A percentile compares a stretch with the other conserved stretches of the same genome.
These are phyloP conservation scores for Leucoraja erinaceus DNA, from an alignment of 2,113 vertebrate genomes.

Conservation along the genomic window DNA sequence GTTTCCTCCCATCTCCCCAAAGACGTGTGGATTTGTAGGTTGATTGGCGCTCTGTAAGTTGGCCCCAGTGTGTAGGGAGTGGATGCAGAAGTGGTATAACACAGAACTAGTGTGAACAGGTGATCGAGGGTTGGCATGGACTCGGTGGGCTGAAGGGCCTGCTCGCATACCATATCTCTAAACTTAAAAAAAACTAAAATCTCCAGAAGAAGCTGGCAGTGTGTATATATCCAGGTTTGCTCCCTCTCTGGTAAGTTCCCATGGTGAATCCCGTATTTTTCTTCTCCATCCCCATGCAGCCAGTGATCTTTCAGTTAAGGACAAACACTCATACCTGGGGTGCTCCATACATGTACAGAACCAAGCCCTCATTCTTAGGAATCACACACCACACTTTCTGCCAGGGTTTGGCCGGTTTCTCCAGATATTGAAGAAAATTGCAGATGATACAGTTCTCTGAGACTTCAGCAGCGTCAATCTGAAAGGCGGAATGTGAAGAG, in stretches of 20 bases:
- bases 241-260: not conserved
- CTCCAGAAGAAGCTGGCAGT: not conserved
- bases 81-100: no score
- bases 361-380: slow-evolving; percentile 85
- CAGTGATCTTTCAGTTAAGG: not conserved
- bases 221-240: not conserved
- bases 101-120: no score
- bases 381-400: slow-evolving; percentile 95
- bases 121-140: no score
- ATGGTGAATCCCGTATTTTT: no score
- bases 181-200: no score
- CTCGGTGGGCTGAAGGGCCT: no score
- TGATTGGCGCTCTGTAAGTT: no score
- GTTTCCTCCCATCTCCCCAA: no score
- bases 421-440: slow-evolving; percentile 90
- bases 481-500: slow-evolving; percentile 35
- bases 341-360: slow-evolving; percentile 90
- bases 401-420: slow-evolving; percentile 83
- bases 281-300: not conserved
- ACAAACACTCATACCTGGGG: slow-evolving; percentile 72
- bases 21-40: no score
- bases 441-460: slow-evolving; percentile 85
- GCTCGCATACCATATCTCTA: no score
- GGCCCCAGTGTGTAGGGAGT: no score
- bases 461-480: slow-evolving; percentile 93